A percentile compares a stretch with the other conserved stretches of the same genome.
phyloP scores from a whole-genome alignment of 2,113 vertebrate species.

The Crotalus helleri region DNA sequence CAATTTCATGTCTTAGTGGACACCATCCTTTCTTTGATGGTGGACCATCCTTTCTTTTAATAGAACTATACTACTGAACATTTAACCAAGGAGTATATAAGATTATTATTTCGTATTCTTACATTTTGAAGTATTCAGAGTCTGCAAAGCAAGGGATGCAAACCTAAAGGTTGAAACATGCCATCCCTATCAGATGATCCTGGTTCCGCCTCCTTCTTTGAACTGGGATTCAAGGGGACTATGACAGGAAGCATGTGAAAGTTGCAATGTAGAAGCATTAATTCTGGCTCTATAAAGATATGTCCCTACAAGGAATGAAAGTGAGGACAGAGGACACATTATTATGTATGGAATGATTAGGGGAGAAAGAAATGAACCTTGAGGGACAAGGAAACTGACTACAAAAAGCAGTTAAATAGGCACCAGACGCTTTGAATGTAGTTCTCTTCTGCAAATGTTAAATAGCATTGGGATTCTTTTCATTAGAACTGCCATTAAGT shows the following conservation, averaged over 20 bases:
- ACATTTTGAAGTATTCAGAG: not conserved
- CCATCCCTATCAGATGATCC: not conserved
- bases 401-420: conserved; percentile 63
- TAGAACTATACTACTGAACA: not conserved
- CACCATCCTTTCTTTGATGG: not conserved
- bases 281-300: conserved; percentile 44
- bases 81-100: not conserved
- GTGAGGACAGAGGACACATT: conserved; percentile 53
- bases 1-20: not conserved
- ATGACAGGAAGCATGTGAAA: not conserved
- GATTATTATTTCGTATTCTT: not conserved
- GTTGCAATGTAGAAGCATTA: conserved; percentile 55
- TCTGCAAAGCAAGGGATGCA: not conserved
- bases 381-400: conserved; percentile 65
- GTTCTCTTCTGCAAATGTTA: conserved; percentile 43
- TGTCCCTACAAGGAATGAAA: conserved; percentile 48
- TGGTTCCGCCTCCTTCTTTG: not conserved
- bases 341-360: conserved; percentile 61
- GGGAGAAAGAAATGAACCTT: conserved; percentile 71
- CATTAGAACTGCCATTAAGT: conserved; percentile 26
- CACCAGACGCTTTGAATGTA: conserved; percentile 53
- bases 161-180: not conserved
- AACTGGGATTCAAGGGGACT: not conserved
- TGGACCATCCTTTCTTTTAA: not conserved
- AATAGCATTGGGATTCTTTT: conserved; percentile 26